Evolutionary conservation across 2,113 vertebrate species (phyloP), one percentile per base, ranked within the genome.

Genomic region (Chloropsis hardwickii): DNA sequence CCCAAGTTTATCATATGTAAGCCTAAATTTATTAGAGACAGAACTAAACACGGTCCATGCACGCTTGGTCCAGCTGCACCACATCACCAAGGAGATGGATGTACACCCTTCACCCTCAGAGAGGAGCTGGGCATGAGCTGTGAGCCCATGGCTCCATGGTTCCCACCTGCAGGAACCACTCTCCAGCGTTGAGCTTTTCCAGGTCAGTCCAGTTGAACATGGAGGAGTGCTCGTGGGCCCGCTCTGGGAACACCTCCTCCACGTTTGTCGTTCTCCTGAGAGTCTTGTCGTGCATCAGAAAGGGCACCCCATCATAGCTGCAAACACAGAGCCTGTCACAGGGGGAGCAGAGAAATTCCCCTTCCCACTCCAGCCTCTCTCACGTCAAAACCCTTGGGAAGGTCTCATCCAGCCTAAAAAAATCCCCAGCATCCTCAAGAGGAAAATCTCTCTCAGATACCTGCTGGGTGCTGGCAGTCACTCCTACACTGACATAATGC

Each of bases 121-220:
- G 16, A 40, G 5, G 9, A 10, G 8, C 72, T 13, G 47, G 40
- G 9, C 10, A 65, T 3, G n/a, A 45, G 3, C 29, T 84, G 77
- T 60, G 22, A 47, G 6, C 8, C 45, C 39, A 10, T 0, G 2
- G 10, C 12, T 21, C 35, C 28, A 1, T 2, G 39, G 20, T 3
- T 90, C 82, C 5, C 97, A 99, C 99, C 99, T 97, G 97, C 56
- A 99, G 95, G 97, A 99, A 99, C 99, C 99, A 99, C 67, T 98
- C 98, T 14, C 99, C 99, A 5, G 99, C 99, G 1, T 99, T 99
- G 21, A 99, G 98, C 82, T 97, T 98, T 72, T 99, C 98, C 17
- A 99, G 97, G 95, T 99, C 97, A 0, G 99, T 99, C 99, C 99
- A 99, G 98, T 99, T 99, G 97, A 99, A 98, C 97, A 98, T 98